A percentile compares a stretch with the other conserved stretches of the same genome.
phyloP scores from a whole-genome alignment of 2,888 invertebrate species.

The Dynastes tityus region DNA sequence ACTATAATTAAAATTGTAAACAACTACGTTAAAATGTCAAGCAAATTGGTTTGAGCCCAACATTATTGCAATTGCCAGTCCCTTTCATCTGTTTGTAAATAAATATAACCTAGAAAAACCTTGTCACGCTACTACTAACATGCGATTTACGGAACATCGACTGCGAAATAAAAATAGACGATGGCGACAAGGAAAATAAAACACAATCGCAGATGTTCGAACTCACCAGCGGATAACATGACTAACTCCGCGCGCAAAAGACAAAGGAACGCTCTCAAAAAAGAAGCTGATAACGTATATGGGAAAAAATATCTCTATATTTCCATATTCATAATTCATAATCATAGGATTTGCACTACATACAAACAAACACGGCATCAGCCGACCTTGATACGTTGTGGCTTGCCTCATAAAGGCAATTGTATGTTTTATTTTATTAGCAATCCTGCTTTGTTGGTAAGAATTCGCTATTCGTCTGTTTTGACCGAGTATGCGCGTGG shows the following conservation, averaged over 20 bases:
- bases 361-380: slow-evolving; percentile 11
- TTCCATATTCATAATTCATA: neutral
- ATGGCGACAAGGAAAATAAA: neutral
- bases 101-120: neutral
- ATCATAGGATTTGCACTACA: neutral
- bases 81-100: too few relatives aligned
- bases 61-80: too few relatives aligned
- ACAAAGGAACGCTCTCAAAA: neutral
- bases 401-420: slow-evolving; percentile 37
- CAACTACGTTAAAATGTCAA: too few relatives aligned
- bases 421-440: slow-evolving; percentile 15
- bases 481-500: slow-evolving; percentile 13
- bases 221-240: neutral
- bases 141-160: neutral
- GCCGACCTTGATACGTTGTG: slow-evolving; percentile 36
- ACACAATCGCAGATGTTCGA: neutral
- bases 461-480: slow-evolving; percentile 4
- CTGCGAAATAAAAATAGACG: slow-evolving; percentile 3
- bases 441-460: neutral
- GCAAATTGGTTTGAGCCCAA: too few relatives aligned
- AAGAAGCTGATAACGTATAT: slow-evolving; percentile 8
- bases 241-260: neutral
- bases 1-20: too few relatives aligned
- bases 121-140: neutral
- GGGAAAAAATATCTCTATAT: neutral